These are phyloP conservation scores for Saccostrea cuccullata DNA, from an alignment of 1,140 invertebrate genomes.

Conservation along the genomic window DNA sequence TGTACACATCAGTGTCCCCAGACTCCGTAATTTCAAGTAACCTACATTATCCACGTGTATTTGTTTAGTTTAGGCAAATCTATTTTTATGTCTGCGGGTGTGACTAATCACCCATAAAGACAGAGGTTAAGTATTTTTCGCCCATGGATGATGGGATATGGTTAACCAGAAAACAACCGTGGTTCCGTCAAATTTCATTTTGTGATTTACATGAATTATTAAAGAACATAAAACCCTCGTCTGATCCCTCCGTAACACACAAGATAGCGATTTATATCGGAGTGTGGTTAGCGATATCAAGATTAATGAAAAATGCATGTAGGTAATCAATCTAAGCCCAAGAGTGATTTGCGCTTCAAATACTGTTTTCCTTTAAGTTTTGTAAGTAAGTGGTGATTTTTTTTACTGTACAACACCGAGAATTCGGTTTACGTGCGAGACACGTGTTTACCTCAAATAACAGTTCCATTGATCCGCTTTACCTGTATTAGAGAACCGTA, in stretches of 20 bases:
- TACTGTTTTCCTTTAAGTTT: not conserved
- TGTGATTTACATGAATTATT: conserved; percentile 34
- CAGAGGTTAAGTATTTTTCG: not conserved
- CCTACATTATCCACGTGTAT: too few relatives aligned
- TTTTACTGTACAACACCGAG: not conserved
- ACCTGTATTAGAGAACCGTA: not conserved
- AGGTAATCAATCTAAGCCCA: conserved; percentile 5
- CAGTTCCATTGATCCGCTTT: not conserved
- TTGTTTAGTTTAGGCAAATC: too few relatives aligned
- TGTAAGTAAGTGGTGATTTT: not conserved
- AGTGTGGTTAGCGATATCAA: conserved; percentile 25
- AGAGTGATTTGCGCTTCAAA: not conserved
- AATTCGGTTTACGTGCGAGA: not conserved
- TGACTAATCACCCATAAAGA: conserved; percentile 6
- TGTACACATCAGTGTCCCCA: too few relatives aligned
- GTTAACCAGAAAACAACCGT: conserved; percentile 13
- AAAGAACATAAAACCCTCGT: conserved; percentile 20
- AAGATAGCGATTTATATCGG: conserved; percentile 15
- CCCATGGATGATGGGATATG: not conserved
- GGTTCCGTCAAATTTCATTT: conserved; percentile 25
- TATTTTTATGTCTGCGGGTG: not conserved
- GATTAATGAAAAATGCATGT: conserved; percentile 32
- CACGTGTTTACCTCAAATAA: not conserved
- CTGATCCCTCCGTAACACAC: conserved; percentile 6
- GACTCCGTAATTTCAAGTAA: too few relatives aligned